phyloP scores from a whole-genome alignment of 2,888 invertebrate genomes.

The Plebejus argus region DNA sequence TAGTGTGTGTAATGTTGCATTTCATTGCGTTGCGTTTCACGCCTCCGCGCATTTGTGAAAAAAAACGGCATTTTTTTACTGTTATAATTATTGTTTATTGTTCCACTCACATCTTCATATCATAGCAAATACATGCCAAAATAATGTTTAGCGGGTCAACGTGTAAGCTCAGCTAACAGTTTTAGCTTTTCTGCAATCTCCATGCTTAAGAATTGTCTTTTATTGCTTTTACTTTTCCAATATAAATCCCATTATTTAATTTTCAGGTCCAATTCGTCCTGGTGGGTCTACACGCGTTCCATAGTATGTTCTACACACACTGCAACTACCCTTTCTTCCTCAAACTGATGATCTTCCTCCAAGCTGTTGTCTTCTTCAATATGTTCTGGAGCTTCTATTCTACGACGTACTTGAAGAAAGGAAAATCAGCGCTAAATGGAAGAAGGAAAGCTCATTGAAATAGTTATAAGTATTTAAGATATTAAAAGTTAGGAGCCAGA shows the following conservation, averaged over 20 bases:
- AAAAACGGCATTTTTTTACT: no score
- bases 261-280: slow-evolving; percentile 85
- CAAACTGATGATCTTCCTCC: slow-evolving; percentile 80
- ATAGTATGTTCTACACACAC: slow-evolving; percentile 75
- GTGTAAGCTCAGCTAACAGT: no score
- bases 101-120: no score
- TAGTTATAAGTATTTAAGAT: not conserved
- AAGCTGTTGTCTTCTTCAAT: slow-evolving; percentile 84
- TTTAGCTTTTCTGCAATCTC: no score
- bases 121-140: no score
- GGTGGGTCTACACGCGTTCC: slow-evolving; percentile 82
- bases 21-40: no score
- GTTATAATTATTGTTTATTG: no score
- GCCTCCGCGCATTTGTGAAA: no score
- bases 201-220: no score
- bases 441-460: not conserved
- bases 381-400: slow-evolving; percentile 85
- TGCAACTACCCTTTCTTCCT: slow-evolving; percentile 84
- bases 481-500: not conserved
- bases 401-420: not conserved
- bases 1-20: no score
- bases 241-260: slow-evolving; percentile 21
- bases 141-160: no score
- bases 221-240: no score
- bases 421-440: not conserved